Conservation (phyloP, 2,888 invertebrate genomes). For the Podabrus alpinus region DNA sequence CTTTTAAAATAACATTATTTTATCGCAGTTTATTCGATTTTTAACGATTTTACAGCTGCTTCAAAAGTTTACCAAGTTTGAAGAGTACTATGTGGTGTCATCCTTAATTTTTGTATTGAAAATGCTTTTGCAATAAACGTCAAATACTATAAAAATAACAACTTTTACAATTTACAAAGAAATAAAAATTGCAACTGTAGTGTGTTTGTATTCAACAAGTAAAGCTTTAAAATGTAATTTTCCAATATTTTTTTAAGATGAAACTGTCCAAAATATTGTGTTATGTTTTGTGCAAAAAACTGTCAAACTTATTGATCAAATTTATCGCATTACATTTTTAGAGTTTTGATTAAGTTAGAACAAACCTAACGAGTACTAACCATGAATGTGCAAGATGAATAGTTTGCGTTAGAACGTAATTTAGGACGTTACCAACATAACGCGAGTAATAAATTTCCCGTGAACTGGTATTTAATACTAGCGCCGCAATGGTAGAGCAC, state of each 20-base stretch:
- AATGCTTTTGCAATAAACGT: not conserved
- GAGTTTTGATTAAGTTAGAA: not conserved
- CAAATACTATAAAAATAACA: not conserved
- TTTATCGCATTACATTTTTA: not conserved
- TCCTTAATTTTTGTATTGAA: not conserved
- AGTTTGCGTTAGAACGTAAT: slow-evolving; percentile 19
- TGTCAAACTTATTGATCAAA: not conserved
- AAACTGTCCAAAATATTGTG: not conserved
- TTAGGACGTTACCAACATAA: slow-evolving; percentile 29
- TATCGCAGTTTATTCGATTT: not conserved
- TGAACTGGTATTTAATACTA: slow-evolving; percentile 32
- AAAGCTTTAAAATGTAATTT: not conserved
- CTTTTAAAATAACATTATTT: not conserved
- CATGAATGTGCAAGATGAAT: slow-evolving; percentile 19
- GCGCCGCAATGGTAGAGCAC: slow-evolving; percentile 14
- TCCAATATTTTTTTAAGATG: not conserved
- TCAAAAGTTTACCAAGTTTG: not conserved
- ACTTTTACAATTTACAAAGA: not conserved
- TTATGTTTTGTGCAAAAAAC: not conserved
- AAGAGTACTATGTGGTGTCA: not conserved
- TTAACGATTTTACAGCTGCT: not conserved
- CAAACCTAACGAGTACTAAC: slow-evolving; percentile 9
- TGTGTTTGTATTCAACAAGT: not conserved
- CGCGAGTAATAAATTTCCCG: slow-evolving; percentile 31
- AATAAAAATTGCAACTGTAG: not conserved